These are phyloP conservation scores for Leucosticte australis DNA, from an alignment of 2,113 vertebrate genomes.

Conservation along the genomic window DNA sequence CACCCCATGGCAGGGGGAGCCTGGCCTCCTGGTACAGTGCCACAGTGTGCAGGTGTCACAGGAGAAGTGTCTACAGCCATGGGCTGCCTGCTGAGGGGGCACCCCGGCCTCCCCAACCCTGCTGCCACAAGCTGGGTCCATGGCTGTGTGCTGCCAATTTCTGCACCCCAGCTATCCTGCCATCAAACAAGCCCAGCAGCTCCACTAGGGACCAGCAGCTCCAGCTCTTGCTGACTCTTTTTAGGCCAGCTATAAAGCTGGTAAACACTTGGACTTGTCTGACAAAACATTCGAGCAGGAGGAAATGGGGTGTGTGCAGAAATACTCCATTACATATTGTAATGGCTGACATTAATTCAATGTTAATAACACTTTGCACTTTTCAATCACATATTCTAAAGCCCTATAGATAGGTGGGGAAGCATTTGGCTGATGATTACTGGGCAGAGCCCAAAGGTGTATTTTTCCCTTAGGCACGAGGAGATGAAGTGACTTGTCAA, in stretches of 20 bases:
- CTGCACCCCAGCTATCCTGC: not conserved
- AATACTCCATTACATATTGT: slow-evolving; percentile 57
- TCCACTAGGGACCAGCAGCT: not conserved
- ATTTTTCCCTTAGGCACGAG: slow-evolving; percentile 18
- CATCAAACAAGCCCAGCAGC: not conserved
- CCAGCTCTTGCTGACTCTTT: not conserved
- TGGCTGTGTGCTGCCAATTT: not conserved
- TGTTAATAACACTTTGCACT: slow-evolving; percentile 61
- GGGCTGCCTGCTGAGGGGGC: not conserved
- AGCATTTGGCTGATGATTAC: slow-evolving; percentile 50
- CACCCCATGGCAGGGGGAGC: not conserved
- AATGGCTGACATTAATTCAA: slow-evolving; percentile 65
- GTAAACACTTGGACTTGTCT: slow-evolving; percentile 49
- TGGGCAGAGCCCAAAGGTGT: slow-evolving; percentile 53
- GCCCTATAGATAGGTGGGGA: slow-evolving; percentile 52
- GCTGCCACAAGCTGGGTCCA: not conserved
- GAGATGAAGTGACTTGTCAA: slow-evolving; percentile 54
- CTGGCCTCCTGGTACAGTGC: not conserved
- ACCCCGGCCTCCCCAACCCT: rapidly evolving
- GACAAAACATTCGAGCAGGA: slow-evolving; percentile 34
- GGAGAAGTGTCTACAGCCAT: not conserved
- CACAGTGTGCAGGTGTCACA: not conserved
- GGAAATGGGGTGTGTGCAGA: slow-evolving; percentile 49
- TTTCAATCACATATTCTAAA: slow-evolving; percentile 61
- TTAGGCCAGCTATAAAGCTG: not conserved